Evolutionary conservation across 2,797 vertebrate genomes (phyloP), one percentile per base, ranked within the genome.

Genomic region (Lacerta viridis): DNA sequence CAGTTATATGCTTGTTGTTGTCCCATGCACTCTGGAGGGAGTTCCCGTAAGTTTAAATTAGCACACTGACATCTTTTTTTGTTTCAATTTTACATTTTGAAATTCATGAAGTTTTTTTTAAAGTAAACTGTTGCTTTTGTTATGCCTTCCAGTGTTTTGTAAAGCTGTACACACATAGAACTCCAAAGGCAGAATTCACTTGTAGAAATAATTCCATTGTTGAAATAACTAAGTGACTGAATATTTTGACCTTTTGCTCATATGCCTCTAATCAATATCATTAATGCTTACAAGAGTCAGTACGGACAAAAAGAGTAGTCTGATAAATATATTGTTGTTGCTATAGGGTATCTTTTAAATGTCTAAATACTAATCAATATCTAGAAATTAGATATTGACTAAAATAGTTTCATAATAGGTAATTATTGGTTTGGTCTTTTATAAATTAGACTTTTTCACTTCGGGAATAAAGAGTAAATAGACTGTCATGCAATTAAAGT

Each of bases 371-470:
- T 98, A 98, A 99, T 99, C 98, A 98, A 99, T 99, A 98, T 95
- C 97, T 96, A 97, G 97, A 99, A 99, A 99, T 99, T 98, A 98
- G 97, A 97, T 99, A 99, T 99, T 98, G 98, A 99, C 98, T 97
- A 97, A 98, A 98, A 98, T 98, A 97, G 97, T 98, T 98, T 98
- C 97, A 97, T 98, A 98, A 98, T 98, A 98, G 97, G 97, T 98
- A 98, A 98, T 98, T 99, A 98, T 98, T 98, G 97, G 97, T 98
- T 98, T 99, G 98, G 98, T 99, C 98, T 99, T 99, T 98, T 95
- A 94, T 96, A 98, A 99, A 98, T 98, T 97, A 98, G 97, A 98
- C 97, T 97, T 98, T 98, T 97, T 96, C 95, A 96, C 96, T 95
- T 92, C 96, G 96, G 96, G 96, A 97, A 97, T 97, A 97, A 97